These are phyloP conservation scores for Mugil cephalus DNA, from an alignment of 2,113 vertebrate genomes.

Conservation along the genomic window DNA sequence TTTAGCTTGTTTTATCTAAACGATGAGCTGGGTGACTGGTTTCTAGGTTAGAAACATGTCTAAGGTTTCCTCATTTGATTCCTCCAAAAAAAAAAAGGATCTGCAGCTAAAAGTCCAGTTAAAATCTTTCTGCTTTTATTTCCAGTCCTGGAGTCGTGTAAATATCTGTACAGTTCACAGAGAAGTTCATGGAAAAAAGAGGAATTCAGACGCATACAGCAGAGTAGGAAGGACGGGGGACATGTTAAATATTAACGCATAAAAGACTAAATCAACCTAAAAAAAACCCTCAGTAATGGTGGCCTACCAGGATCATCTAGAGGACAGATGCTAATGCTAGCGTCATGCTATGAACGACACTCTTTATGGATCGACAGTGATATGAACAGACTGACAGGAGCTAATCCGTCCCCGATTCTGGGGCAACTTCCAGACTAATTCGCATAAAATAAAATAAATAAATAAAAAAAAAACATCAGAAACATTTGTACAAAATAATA, in stretches of 20 bases:
- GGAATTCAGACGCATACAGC: conserved; percentile 34
- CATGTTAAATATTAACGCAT: neutral
- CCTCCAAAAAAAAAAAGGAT: no score
- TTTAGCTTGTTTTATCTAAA: no score
- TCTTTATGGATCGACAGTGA: conserved; percentile 53
- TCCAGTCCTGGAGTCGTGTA: conserved; percentile 37
- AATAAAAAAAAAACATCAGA: conserved; percentile 13
- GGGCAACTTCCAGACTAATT: neutral
- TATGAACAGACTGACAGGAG: conserved; percentile 21
- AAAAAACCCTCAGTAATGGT: neutral
- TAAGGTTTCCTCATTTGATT: no score
- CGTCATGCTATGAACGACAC: conserved; percentile 56
- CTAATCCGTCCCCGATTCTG: conserved; percentile 6
- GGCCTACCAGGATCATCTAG: neutral
- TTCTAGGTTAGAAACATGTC: no score
- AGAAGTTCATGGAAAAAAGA: conserved; percentile 46
- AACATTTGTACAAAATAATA: conserved; percentile 48
- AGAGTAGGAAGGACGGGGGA: conserved; percentile 43
- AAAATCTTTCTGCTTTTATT: conserved; percentile 56
- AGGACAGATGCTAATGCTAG: conserved; percentile 31
- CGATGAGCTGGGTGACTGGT: no score
- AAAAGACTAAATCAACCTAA: conserved; percentile 9
- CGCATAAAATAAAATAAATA: conserved; percentile 30
- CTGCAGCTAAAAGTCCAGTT: no score
- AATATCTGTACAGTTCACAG: conserved; percentile 52